These are phyloP conservation scores for Mechanitis messenoides DNA, from an alignment of 2,888 invertebrate genomes.

Conservation along the genomic window DNA sequence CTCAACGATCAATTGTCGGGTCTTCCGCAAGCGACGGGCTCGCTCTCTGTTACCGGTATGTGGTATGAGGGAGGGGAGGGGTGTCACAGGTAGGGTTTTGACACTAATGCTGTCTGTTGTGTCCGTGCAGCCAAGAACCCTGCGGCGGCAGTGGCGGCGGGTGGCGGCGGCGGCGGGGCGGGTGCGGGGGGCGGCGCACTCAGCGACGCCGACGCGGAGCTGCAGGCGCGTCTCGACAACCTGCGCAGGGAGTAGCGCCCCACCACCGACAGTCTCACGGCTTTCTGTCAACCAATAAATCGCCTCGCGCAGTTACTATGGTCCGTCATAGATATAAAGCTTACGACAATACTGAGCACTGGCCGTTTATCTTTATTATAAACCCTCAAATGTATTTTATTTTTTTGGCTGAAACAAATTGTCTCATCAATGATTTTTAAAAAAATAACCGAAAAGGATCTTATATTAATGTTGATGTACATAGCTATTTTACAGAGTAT, in stretches of 20 bases:
- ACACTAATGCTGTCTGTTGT: not conserved
- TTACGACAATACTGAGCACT: no score
- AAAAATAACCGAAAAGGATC: not conserved
- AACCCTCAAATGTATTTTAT: no score
- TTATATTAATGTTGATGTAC: not conserved
- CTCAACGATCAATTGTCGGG: constrained; percentile 94
- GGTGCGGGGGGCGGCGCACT: constrained; percentile 66
- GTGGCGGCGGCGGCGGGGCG: constrained; percentile 52
- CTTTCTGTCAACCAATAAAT: no score
- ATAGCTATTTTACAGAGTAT: not conserved
- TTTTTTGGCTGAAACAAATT: not conserved
- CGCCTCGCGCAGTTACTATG: not conserved
- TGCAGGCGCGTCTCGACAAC: constrained; percentile 97
- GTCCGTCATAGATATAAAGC: no score
- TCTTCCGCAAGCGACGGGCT: constrained; percentile 82
- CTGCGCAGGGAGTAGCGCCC: constrained; percentile 87
- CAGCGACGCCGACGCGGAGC: constrained; percentile 96
- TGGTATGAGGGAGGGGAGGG: not conserved
- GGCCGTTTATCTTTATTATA: no score
- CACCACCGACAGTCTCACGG: not conserved
- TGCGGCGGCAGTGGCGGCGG: constrained; percentile 73
- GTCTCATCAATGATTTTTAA: not conserved
- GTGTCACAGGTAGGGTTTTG: not conserved
- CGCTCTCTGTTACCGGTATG: constrained; percentile 71
- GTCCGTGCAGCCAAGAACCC: constrained; percentile 77